phyloP scores from a whole-genome alignment of 1,140 invertebrate species.

The Uloborus diversus region DNA sequence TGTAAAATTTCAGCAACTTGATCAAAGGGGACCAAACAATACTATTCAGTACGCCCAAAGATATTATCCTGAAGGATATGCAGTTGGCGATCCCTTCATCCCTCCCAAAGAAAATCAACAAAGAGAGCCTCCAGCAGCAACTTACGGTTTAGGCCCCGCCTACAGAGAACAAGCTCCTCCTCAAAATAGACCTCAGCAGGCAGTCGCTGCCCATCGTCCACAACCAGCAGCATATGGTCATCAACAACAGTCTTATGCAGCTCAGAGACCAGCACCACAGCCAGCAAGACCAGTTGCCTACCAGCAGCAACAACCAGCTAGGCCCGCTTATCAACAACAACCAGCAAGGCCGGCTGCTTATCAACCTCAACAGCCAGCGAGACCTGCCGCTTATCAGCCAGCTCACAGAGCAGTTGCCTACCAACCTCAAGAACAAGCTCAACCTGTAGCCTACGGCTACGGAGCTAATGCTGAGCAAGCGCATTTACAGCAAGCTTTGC shows the following conservation, averaged over 20 bases:
- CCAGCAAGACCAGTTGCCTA: not conserved
- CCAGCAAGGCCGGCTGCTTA: not conserved
- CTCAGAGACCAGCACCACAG: not conserved
- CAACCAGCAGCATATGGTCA: slow-evolving; percentile 15
- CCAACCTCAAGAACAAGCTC: slow-evolving; percentile 14
- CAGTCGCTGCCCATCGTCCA: slow-evolving; percentile 1
- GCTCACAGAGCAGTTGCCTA: not conserved
- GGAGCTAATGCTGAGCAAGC: slow-evolving; percentile 27
- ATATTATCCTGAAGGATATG: slow-evolving; percentile 64
- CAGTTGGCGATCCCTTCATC: slow-evolving; percentile 46
- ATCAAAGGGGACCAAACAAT: slow-evolving; percentile 71
- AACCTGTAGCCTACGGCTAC: slow-evolving; percentile 20
- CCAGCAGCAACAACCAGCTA: slow-evolving; percentile 16
- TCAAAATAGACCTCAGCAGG: not conserved
- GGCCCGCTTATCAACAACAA: not conserved
- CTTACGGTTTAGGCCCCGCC: slow-evolving; percentile 26
- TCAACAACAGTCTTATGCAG: slow-evolving; percentile 6
- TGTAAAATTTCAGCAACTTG: slow-evolving; percentile 55
- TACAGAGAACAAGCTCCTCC: slow-evolving; percentile 43
- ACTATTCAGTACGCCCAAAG: slow-evolving; percentile 86
- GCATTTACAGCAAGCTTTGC: slow-evolving; percentile 8
- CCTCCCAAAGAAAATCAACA: slow-evolving; percentile 41
- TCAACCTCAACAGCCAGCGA: not conserved
- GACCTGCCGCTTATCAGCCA: not conserved
- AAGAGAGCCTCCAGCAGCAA: slow-evolving; percentile 42